These are phyloP conservation scores for Leptura quadrifasciata DNA, from an alignment of 2,888 invertebrate genomes.

Conservation along the genomic window DNA sequence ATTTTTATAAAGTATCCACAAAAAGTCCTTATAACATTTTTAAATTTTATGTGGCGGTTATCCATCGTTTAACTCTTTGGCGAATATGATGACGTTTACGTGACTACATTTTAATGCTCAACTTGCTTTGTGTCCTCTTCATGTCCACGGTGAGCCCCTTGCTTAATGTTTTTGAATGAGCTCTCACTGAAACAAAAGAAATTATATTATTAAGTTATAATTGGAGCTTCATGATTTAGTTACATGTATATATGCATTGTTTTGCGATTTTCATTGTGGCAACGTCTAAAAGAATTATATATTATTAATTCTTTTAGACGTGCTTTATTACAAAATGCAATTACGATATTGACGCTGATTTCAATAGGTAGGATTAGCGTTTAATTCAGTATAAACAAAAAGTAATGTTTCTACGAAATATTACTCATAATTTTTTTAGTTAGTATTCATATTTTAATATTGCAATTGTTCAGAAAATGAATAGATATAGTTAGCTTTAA, in stretches of 20 bases:
- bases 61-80: slow-evolving; percentile 26
- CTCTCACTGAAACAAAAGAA: slow-evolving; percentile 61
- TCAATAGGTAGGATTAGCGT: no score
- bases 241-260: not conserved
- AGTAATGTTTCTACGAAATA: no score
- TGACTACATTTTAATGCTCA: slow-evolving; percentile 32
- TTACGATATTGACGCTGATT: no score
- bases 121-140: slow-evolving; percentile 24
- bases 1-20: slow-evolving; percentile 65
- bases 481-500: no score
- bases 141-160: slow-evolving; percentile 7
- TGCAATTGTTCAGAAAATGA: no score
- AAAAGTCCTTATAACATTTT: slow-evolving; percentile 62
- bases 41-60: slow-evolving; percentile 47
- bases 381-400: no score
- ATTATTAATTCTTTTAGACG: not conserved
- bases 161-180: slow-evolving; percentile 33
- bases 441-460: no score
- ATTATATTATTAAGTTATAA: not conserved
- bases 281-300: no score
- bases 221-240: not conserved
- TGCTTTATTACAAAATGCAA: not conserved
- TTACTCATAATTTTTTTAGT: no score
- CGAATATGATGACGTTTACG: not conserved
- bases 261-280: not conserved